Conservation (phyloP, 2,888 invertebrate species). For the Eulithis prunata region DNA sequence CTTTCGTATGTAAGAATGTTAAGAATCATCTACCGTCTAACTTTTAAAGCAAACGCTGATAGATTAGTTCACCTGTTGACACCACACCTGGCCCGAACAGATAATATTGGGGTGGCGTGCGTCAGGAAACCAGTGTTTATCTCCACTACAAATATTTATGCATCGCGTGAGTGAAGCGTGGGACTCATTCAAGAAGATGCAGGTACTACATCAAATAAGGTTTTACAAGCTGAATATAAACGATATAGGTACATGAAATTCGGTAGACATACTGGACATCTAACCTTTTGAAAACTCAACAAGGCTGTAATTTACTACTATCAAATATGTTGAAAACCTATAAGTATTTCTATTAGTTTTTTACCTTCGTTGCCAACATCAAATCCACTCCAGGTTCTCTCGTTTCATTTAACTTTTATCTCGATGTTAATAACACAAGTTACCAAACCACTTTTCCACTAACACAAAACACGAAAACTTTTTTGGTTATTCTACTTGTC, state of each 20-base stretch:
- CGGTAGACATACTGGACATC: background rate
- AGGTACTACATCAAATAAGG: slow-evolving; percentile 36
- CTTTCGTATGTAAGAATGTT: slow-evolving; percentile 27
- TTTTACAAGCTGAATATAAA: slow-evolving; percentile 14
- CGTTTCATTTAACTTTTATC: slow-evolving; percentile 62
- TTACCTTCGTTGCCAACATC: slow-evolving; percentile 75
- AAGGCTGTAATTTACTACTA: slow-evolving; percentile 47
- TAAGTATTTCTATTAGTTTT: slow-evolving; percentile 59
- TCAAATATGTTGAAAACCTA: slow-evolving; percentile 67
- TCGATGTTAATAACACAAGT: slow-evolving; percentile 55
- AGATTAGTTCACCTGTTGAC: slow-evolving; percentile 68
- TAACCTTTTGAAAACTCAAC: no score
- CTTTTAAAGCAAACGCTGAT: slow-evolving; percentile 27
- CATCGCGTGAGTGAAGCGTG: slow-evolving; percentile 59
- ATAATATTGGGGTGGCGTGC: slow-evolving; percentile 52
- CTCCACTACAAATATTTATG: slow-evolving; percentile 70
- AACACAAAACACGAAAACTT: slow-evolving; percentile 73
- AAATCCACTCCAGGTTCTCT: slow-evolving; percentile 66
- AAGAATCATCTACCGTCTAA: slow-evolving; percentile 12
- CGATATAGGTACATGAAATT: background rate
- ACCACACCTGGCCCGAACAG: slow-evolving; percentile 65
- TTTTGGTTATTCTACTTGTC: slow-evolving; percentile 45
- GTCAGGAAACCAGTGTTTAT: slow-evolving; percentile 56
- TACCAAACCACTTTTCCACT: slow-evolving; percentile 67
- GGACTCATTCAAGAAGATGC: slow-evolving; percentile 44